Conservation (phyloP, 1,140 invertebrate species). For the Orchesella cincta region DNA sequence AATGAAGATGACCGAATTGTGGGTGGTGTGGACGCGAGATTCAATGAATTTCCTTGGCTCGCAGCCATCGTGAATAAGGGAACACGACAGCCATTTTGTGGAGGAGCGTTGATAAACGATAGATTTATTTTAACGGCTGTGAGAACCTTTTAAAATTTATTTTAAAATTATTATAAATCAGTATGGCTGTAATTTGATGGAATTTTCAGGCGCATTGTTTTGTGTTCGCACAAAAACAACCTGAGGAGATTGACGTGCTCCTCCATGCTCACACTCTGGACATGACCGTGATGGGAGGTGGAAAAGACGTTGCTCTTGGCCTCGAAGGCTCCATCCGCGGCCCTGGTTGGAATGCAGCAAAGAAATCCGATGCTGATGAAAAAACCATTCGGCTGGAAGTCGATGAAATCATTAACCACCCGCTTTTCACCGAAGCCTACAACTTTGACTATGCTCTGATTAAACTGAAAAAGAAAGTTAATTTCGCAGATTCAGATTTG, state of each 20-base stretch:
- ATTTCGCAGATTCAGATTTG: neutral
- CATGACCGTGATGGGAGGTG: neutral
- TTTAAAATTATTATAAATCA: neutral
- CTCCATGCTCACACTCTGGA: neutral
- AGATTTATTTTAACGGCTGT: conserved; percentile 38
- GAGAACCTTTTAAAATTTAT: too few relatives aligned
- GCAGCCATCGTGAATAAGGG: conserved; percentile 38
- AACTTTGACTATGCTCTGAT: neutral
- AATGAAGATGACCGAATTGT: conserved; percentile 41
- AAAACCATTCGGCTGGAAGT: neutral
- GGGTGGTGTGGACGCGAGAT: conserved; percentile 35
- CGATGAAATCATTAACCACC: neutral
- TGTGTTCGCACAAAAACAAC: neutral
- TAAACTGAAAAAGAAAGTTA: neutral
- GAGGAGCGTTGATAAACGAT: conserved; percentile 45
- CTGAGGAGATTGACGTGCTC: neutral
- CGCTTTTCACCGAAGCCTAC: neutral
- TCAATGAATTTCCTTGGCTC: conserved; percentile 46
- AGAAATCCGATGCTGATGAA: neutral
- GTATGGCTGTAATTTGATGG: neutral
- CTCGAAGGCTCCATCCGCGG: neutral
- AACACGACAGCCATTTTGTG: conserved; percentile 47
- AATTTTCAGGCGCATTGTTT: neutral
- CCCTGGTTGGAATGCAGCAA: neutral
- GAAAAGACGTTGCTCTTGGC: too few relatives aligned